Evolutionary conservation across 2,797 vertebrate genomes (phyloP).

Genomic region (Mormyrus proboscirostris): DNA sequence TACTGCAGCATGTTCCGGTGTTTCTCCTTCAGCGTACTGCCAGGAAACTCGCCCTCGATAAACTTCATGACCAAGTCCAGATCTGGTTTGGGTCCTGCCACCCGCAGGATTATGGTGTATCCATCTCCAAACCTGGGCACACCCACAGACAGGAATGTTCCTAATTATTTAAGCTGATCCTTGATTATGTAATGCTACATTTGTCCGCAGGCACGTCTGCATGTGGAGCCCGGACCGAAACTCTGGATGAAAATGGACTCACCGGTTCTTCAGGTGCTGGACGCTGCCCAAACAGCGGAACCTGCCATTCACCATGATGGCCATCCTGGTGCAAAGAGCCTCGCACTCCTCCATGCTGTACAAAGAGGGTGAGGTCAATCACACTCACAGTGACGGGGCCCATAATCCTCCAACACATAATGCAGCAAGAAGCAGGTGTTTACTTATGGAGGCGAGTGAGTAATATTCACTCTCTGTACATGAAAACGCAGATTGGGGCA

Average conservation of each 20-base stretch:
- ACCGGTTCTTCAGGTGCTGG: constrained; percentile 98
- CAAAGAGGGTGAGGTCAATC: neutral
- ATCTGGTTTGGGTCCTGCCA: constrained; percentile 78
- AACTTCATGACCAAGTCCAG: constrained; percentile 86
- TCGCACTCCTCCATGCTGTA: constrained; percentile 96
- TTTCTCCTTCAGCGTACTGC: constrained; percentile 85
- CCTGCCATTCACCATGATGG: constrained; percentile 95
- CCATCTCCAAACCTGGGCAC: constrained; percentile 85
- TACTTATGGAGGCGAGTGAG: neutral
- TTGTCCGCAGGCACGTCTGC: neutral
- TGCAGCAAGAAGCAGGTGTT: neutral
- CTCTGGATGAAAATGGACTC: constrained; percentile 18
- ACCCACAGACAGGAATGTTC: neutral
- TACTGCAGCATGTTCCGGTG: constrained; percentile 95
- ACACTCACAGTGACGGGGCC: neutral
- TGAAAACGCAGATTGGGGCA: neutral
- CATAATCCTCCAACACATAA: neutral
- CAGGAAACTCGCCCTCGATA: constrained; percentile 81
- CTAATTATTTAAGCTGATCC: neutral
- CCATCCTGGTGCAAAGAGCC: constrained; percentile 92
- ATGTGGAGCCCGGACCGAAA: neutral
- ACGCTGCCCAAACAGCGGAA: constrained; percentile 94
- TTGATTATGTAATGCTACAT: neutral
- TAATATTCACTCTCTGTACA: neutral
- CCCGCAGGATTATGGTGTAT: constrained; percentile 91